phyloP scores from a whole-genome alignment of 2,113 vertebrate species.

The Henicopernis longicauda region DNA sequence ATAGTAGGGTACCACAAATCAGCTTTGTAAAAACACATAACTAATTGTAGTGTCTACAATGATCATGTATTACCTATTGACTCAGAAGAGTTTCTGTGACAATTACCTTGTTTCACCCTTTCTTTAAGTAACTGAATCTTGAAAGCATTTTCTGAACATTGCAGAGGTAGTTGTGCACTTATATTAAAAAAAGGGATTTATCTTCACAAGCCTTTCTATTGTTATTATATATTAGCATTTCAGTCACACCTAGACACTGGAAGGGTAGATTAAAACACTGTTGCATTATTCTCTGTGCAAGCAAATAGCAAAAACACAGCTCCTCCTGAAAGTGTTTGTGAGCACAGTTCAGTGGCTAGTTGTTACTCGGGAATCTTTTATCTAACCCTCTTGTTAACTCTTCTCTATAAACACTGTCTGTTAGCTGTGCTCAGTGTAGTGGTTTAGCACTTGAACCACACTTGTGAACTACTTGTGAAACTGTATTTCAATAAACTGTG shows the following conservation, averaged over 20 bases:
- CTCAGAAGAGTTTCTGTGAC: background rate
- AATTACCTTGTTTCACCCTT: background rate
- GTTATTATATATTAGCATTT: background rate
- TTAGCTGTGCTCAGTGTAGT: background rate
- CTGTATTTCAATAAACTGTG: background rate
- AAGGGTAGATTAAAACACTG: background rate
- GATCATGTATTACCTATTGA: background rate
- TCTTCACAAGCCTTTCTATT: background rate
- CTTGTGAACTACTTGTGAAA: background rate
- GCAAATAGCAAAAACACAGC: background rate
- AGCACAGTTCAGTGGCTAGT: background rate
- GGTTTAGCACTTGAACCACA: background rate
- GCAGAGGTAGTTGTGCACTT: background rate
- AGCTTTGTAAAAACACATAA: background rate
- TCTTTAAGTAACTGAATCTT: background rate
- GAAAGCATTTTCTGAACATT: background rate
- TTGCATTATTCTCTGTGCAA: background rate
- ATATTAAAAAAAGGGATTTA: background rate
- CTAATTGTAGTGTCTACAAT: background rate
- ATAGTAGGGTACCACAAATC: background rate
- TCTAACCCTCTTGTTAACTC: background rate
- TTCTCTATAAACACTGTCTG: background rate
- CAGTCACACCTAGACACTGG: background rate
- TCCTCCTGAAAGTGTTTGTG: background rate
- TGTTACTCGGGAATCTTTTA: background rate